phyloP scores from a whole-genome alignment of 2,113 vertebrate species.

The Oxyura jamaicensis region DNA sequence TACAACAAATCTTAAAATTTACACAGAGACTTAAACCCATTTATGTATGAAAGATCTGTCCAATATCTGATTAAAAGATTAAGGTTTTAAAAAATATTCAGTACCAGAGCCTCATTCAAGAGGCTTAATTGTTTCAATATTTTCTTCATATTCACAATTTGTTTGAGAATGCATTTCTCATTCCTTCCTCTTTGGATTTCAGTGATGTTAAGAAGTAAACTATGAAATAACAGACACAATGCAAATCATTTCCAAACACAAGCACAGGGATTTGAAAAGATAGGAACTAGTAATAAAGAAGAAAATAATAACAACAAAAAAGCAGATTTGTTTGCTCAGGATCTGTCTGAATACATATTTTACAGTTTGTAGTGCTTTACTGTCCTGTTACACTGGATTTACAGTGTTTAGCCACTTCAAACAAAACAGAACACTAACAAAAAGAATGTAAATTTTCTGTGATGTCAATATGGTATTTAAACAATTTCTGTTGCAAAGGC shows the following conservation, averaged over 20 bases:
- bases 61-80: not conserved
- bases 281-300: not conserved
- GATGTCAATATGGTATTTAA: not conserved
- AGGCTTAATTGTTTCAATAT: slow-evolving; percentile 40
- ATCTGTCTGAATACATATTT: not conserved
- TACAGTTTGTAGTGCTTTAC: not conserved
- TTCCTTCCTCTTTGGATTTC: not conserved
- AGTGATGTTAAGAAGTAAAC: slow-evolving; percentile 2
- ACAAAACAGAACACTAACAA: not conserved
- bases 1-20: not conserved
- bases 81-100: not conserved
- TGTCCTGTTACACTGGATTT: not conserved
- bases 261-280: not conserved
- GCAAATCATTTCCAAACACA: slow-evolving; percentile 5
- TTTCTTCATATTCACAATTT: not conserved
- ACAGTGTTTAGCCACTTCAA: not conserved
- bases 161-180: slow-evolving; percentile 6
- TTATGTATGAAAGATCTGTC: not conserved
- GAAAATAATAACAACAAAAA: not conserved
- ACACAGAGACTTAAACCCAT: not conserved
- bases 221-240: not conserved
- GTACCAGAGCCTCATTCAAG: not conserved
- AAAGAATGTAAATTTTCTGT: not conserved
- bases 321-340: not conserved
- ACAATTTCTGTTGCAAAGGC: not conserved